A percentile compares a stretch with the other conserved stretches of the same genome.
These are phyloP conservation scores for Copsychus sechellarum DNA, from an alignment of 2,113 vertebrate species.

Conservation along the genomic window DNA sequence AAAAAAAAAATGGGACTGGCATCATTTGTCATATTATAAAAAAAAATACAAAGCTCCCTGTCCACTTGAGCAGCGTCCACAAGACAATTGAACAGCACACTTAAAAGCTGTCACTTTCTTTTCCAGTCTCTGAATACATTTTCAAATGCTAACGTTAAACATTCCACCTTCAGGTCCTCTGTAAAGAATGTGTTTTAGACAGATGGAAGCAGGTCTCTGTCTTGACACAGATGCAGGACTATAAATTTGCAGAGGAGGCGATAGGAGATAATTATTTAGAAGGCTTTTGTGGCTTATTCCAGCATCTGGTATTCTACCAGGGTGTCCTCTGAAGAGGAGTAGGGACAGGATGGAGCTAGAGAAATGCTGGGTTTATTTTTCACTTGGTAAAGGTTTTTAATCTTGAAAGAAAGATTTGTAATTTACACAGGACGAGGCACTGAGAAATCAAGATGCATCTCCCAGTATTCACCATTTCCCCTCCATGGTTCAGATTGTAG, in stretches of 20 bases:
- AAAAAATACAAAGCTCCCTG: background rate
- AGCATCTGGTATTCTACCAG: background rate
- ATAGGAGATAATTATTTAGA: constrained; percentile 6
- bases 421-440: background rate
- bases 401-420: constrained; percentile 10
- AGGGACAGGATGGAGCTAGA: background rate
- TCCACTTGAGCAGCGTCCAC: background rate
- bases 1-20: constrained; percentile 31
- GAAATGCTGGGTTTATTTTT: constrained; percentile 36
- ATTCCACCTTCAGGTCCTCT: background rate
- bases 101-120: background rate
- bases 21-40: constrained; percentile 50
- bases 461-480: background rate
- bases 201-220: constrained; percentile 12
- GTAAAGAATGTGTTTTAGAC: background rate
- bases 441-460: constrained; percentile 4
- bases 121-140: background rate
- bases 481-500: background rate
- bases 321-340: background rate
- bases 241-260: background rate
- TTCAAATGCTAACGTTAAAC: background rate
- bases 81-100: background rate
- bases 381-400: background rate
- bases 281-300: constrained; percentile 3
- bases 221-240: constrained; percentile 6